Conservation (phyloP, 2,113 vertebrate genomes). For the Leptodactylus fuscus region DNA sequence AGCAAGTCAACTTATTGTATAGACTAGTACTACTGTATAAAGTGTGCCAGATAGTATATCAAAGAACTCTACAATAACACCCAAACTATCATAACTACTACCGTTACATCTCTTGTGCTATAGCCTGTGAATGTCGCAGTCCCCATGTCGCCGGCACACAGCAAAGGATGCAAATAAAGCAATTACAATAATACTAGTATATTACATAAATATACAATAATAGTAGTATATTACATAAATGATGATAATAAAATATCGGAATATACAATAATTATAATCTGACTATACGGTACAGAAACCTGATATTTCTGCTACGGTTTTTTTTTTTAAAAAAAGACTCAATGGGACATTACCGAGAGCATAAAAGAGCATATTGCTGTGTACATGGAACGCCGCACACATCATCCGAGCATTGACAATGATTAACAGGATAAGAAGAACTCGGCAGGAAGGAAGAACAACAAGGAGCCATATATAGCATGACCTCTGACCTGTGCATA, state of each 20-base stretch:
- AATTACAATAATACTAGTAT: not conserved
- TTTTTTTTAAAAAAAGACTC: too few species aligned
- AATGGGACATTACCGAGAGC: too few species aligned
- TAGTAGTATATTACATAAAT: not conserved
- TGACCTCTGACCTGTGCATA: conserved; percentile 24
- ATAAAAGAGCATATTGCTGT: not conserved
- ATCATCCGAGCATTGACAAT: not conserved
- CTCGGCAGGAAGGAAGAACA: not conserved
- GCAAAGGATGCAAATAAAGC: not conserved
- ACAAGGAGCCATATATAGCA: conserved; percentile 5
- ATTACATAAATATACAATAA: not conserved
- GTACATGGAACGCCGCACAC: not conserved
- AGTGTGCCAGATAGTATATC: too few species aligned
- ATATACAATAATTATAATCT: too few species aligned
- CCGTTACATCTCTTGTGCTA: too few species aligned
- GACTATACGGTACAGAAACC: too few species aligned
- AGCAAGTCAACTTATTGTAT: not conserved
- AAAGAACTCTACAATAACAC: too few species aligned
- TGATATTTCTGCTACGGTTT: too few species aligned
- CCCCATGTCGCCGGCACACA: too few species aligned
- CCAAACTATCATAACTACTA: too few species aligned
- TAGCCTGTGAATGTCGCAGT: not conserved
- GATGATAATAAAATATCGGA: too few species aligned
- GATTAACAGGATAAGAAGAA: conserved; percentile 24
- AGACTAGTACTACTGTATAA: too few species aligned